These are phyloP conservation scores for Bruchidius siliquastri DNA, from an alignment of 2,888 invertebrate genomes.

Conservation along the genomic window DNA sequence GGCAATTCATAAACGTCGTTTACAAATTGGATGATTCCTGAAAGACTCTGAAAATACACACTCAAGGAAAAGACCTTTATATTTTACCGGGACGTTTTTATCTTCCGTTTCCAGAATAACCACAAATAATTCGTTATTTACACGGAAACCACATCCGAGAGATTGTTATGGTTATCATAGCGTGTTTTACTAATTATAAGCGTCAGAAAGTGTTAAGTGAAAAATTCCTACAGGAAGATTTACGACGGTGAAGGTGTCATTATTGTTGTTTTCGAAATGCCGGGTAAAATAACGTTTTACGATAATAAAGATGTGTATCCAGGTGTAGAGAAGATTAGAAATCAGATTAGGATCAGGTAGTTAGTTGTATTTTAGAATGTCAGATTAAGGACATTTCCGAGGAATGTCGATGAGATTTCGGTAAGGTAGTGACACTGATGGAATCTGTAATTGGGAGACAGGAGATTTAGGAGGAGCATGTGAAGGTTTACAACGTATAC, in stretches of 20 bases:
- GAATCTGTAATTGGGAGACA: background rate
- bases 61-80: background rate
- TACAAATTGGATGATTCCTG: slow-evolving; percentile 12
- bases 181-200: background rate
- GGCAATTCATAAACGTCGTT: slow-evolving; percentile 11
- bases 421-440: background rate
- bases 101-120: too few relatives aligned
- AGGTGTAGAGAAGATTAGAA: background rate
- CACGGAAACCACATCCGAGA: background rate
- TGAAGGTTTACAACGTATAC: background rate
- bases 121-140: background rate
- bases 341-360: background rate
- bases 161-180: background rate
- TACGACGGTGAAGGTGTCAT: background rate
- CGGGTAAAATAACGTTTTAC: background rate
- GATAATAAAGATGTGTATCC: background rate
- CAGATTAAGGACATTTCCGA: background rate
- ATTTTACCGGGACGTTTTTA: background rate
- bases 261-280: background rate
- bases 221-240: background rate
- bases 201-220: background rate
- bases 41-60: slow-evolving; percentile 7
- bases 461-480: background rate
- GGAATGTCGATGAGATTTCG: background rate
- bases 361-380: background rate